Conservation (phyloP, 2,888 invertebrate species). For the Dorcus hopei region DNA sequence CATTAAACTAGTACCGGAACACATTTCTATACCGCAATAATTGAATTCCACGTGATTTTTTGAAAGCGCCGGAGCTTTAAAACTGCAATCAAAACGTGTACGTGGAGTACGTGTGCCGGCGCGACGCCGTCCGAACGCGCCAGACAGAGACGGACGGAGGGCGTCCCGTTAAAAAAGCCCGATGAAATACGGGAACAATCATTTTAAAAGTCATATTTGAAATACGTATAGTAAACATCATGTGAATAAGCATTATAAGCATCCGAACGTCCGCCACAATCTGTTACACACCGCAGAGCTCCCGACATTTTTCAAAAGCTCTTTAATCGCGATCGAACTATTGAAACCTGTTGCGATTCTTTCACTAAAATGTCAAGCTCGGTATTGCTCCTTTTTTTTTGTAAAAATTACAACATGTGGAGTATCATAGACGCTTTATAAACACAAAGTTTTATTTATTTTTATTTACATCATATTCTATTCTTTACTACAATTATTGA, state of each 20-base stretch:
- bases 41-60: neutral
- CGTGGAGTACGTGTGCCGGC: no score
- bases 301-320: conserved; percentile 49
- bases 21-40: neutral
- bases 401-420: neutral
- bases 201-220: conserved; percentile 1
- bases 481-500: no score
- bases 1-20: neutral
- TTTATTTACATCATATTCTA: no score
- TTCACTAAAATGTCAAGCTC: conserved; percentile 32
- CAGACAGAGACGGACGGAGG: neutral
- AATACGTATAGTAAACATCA: conserved; percentile 34
- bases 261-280: conserved; percentile 38
- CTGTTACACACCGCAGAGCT: conserved; percentile 46
- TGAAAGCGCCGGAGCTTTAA: neutral
- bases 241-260: conserved; percentile 38
- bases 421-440: neutral
- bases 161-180: neutral
- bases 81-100: no score
- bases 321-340: conserved; percentile 50
- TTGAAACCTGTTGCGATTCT: conserved; percentile 48
- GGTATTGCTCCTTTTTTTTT: conserved; percentile 3
- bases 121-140: neutral
- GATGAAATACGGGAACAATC: neutral
- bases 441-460: neutral